Conservation (phyloP, 2,113 vertebrate species). For the Erythrocercus mccallii region DNA sequence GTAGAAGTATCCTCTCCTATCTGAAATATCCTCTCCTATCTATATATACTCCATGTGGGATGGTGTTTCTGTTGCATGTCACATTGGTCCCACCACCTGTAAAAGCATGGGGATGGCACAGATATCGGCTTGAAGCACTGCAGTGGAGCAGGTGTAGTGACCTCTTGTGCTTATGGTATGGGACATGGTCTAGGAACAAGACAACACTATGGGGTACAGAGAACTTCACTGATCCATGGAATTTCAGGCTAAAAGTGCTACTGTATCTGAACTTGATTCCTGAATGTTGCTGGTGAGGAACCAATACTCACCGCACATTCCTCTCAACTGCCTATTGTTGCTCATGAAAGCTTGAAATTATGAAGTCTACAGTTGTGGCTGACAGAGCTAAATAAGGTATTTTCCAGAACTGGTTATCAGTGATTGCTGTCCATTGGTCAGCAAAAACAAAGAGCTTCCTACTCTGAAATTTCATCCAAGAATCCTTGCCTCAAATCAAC, state of each 20-base stretch:
- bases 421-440: neutral
- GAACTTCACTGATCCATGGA: neutral
- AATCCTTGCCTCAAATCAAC: neutral
- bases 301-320: neutral
- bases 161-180: neutral
- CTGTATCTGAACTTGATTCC: neutral
- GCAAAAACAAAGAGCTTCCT: neutral
- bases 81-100: neutral
- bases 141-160: neutral
- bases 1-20: neutral
- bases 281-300: neutral
- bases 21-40: neutral
- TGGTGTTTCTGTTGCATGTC: neutral
- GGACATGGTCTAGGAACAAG: neutral
- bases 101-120: fast-evolving
- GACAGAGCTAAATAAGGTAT: neutral
- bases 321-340: neutral
- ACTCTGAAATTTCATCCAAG: neutral
- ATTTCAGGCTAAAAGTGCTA: neutral
- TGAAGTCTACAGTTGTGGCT: neutral
- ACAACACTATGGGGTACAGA: neutral
- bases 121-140: fast-evolving
- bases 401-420: neutral
- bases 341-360: neutral
- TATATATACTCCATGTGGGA: neutral